Evolutionary conservation across 2,113 vertebrate genomes (phyloP), one percentile per base, ranked within the genome.

Genomic region (pig (Sus scrofa)): DNA sequence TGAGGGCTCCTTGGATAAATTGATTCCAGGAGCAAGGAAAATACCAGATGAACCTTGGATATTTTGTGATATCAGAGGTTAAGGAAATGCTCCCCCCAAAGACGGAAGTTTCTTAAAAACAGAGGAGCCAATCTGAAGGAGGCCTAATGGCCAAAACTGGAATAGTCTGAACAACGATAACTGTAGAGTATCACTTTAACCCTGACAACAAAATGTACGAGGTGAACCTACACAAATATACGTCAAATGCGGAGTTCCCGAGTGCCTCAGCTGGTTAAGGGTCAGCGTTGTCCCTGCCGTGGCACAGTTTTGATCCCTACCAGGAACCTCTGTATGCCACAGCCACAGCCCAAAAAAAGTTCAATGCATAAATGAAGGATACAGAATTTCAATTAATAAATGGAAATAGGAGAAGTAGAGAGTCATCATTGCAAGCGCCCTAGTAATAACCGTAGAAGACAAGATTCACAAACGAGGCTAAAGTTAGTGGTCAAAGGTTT

Each of bases 401-500:
- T 86, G 50, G 70, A 70, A 19, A 44, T 56, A 58, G 6, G 27
- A 27, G 13, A 32, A 65, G 44, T 73, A 87, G 32, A 65, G 73
- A 92, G 74, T 92, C 24, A 73, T 81, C 65, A 50, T 50, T 82
- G 18, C 60, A 74, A 87, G 65, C 50, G 30, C 18, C 54, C 39
- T 30, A 79, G 12, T 82, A 82, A 27, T 82, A 82, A 44, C 39
- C 50, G 24, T 70, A 63, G 54, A 32, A 92, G 58, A 58, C 50
- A 92, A 92, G 83, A 87, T 95, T 65, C 22, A 86, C 50, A 20
- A 86, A 60, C 50, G 50, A 87, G 74, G 74, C 20, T 34, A 79
- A 70, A 91, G 71, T 71, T 22, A 78, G 15, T 77, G 54, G 39
- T n/a, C 26, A 82, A 44, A 92, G 67, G 34, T 92, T 92, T 56